Percentiles rank a stretch among this genome's conserved stretches.
phyloP scores from a whole-genome alignment of 2,113 vertebrate species.

The Sclerurus mexicanus region DNA sequence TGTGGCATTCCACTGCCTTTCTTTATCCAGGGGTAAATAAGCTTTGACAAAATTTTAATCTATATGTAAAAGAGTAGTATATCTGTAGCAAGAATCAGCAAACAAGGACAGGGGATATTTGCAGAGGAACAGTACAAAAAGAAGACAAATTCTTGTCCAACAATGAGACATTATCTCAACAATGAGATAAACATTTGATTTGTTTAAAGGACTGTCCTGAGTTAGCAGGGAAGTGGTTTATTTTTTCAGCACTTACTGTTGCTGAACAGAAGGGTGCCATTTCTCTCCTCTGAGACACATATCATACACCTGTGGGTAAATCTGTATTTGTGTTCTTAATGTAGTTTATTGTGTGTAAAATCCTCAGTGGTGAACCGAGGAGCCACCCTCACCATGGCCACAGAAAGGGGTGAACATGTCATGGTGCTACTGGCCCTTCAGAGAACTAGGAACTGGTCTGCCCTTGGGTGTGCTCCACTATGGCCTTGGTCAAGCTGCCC shows the following conservation, averaged over 20 bases:
- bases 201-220: neutral
- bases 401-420: neutral
- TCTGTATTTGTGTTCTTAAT: neutral
- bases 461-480: neutral
- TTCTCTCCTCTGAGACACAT: neutral
- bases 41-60: slow-evolving; percentile 71
- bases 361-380: neutral
- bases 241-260: neutral
- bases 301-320: neutral
- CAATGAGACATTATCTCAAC: neutral
- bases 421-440: neutral
- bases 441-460: neutral
- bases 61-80: slow-evolving; percentile 69
- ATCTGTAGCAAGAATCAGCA: slow-evolving; percentile 42
- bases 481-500: neutral
- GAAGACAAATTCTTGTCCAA: slow-evolving; percentile 42
- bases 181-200: slow-evolving; percentile 34
- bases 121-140: slow-evolving; percentile 47
- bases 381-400: neutral
- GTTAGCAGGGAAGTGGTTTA: neutral
- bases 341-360: neutral
- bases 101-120: neutral
- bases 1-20: slow-evolving; percentile 54
- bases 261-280: neutral
- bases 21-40: slow-evolving; percentile 56